Percentiles rank a stretch among this genome's conserved stretches.
phyloP scores from a whole-genome alignment of 2,113 vertebrate species.

The Camelus dromedarius region DNA sequence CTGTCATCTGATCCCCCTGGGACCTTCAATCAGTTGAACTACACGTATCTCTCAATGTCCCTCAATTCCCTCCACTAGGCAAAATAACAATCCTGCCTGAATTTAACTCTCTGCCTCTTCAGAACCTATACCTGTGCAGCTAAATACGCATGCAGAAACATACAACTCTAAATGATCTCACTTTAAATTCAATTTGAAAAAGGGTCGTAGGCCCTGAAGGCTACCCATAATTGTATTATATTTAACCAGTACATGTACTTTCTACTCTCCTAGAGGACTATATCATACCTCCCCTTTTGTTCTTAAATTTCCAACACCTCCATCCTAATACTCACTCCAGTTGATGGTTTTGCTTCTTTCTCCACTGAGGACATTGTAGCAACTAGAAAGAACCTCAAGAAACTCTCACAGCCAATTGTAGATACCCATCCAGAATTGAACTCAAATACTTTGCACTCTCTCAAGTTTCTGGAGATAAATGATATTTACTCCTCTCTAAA shows the following conservation, averaged over 20 bases:
- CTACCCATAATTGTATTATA: neutral
- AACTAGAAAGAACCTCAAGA: neutral
- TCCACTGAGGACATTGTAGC: conserved; percentile 10
- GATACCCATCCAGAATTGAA: neutral
- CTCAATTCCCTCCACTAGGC: neutral
- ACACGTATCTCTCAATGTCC: neutral
- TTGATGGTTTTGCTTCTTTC: neutral
- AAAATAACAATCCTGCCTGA: neutral
- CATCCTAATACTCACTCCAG: neutral
- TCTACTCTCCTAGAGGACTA: neutral
- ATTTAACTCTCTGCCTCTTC: neutral
- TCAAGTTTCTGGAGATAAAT: conserved; percentile 7
- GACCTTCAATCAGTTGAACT: neutral
- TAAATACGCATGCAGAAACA: conserved; percentile 13
- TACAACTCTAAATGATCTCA: neutral
- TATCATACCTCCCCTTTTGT: neutral
- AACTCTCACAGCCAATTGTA: neutral
- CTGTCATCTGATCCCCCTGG: neutral
- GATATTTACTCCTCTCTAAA: neutral
- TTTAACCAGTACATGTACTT: neutral
- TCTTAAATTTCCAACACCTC: neutral
- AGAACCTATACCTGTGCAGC: neutral
- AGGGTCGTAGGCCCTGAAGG: neutral
- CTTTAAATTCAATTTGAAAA: conserved; percentile 36
- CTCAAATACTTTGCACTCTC: neutral